Evolutionary conservation across 2,797 vertebrate genomes (phyloP).

Genomic region (Anniella stebbinsi): DNA sequence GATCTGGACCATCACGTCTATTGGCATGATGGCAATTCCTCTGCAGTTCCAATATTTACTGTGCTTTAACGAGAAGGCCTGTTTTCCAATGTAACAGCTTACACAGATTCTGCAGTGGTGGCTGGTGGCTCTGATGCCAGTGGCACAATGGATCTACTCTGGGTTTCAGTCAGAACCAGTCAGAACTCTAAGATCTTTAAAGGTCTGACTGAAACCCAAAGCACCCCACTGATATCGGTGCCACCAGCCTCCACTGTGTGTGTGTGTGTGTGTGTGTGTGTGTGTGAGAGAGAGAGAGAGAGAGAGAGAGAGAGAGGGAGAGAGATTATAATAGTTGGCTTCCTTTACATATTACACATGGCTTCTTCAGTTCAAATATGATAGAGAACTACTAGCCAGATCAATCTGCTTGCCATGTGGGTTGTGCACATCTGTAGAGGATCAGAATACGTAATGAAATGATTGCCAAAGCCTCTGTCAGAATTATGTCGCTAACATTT

Average conservation of each 20-base stretch:
- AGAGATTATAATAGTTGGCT: constrained; percentile 40
- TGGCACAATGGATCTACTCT: too few species aligned
- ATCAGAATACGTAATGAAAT: constrained; percentile 72
- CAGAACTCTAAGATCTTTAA: too few species aligned
- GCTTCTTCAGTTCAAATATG: constrained; percentile 57
- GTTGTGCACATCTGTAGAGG: constrained; percentile 74
- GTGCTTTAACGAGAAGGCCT: neutral
- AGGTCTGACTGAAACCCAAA: too few species aligned
- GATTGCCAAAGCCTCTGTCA: constrained; percentile 73
- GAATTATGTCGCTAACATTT: constrained; percentile 68
- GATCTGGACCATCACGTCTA: neutral
- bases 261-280: neutral
- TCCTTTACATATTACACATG: constrained; percentile 60
- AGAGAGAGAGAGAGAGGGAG: too few species aligned
- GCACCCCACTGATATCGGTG: too few species aligned
- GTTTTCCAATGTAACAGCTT: neutral
- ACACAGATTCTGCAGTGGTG: too few species aligned
- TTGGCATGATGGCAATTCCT: neutral
- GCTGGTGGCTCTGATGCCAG: too few species aligned
- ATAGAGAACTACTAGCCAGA: constrained; percentile 54
- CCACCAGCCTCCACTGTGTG: too few species aligned
- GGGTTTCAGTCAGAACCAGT: too few species aligned
- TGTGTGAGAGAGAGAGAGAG: neutral
- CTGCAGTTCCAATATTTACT: neutral
- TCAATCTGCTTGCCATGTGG: constrained; percentile 69